Evolutionary conservation across 2,113 vertebrate species (phyloP).

Genomic region (Misgurnus anguillicaudatus): DNA sequence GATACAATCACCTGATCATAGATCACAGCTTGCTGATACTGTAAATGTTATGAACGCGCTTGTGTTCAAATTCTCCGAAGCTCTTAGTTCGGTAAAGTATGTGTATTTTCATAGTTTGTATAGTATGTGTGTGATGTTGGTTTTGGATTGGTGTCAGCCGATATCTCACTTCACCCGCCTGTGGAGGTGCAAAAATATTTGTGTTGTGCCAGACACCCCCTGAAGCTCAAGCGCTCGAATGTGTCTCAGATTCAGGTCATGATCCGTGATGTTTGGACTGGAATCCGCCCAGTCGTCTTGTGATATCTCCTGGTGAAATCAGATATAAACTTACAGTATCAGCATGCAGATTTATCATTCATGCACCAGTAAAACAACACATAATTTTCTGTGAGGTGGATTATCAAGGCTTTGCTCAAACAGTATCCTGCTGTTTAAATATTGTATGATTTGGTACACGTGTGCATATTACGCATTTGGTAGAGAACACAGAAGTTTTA

Average conservation of each 20-base stretch:
- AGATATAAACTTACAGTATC: conserved; percentile 29
- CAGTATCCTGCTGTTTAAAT: not conserved
- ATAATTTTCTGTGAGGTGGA: not conserved
- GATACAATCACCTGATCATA: not conserved
- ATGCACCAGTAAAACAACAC: conserved; percentile 6
- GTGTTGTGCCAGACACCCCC: conserved; percentile 1
- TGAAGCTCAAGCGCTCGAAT: not conserved
- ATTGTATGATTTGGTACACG: not conserved
- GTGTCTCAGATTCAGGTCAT: conserved; percentile 10
- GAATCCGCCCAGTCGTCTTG: not conserved
- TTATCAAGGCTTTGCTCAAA: conserved; percentile 4
- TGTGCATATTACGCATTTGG: not conserved
- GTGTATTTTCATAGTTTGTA: not conserved
- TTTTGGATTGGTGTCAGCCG: conserved; percentile 19
- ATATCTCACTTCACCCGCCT: not conserved
- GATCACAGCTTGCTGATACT: conserved; percentile 6
- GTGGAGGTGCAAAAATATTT: not conserved
- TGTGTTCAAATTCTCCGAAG: not conserved
- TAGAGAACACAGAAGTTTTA: not conserved
- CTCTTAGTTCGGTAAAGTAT: not conserved
- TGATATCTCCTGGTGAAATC: conserved; percentile 35
- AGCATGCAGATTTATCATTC: not conserved
- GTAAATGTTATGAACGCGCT: not conserved
- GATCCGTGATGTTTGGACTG: conserved; percentile 9
- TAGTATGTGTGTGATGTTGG: conserved; percentile 1